These are phyloP conservation scores for Myoxocephalus aenaeus DNA, from an alignment of 2,797 vertebrate species.

Conservation along the genomic window DNA sequence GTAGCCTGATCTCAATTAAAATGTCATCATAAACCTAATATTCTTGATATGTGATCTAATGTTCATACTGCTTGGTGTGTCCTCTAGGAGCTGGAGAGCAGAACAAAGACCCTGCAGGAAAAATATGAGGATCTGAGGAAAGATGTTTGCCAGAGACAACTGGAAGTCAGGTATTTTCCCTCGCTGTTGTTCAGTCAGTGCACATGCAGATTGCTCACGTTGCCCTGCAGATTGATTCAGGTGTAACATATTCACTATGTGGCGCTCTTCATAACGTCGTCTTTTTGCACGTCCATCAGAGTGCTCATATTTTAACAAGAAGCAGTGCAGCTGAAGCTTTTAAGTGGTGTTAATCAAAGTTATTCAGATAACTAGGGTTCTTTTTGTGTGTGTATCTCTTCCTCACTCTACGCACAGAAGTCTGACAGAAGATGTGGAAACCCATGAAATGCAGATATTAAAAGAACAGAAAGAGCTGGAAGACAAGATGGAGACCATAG, in stretches of 20 bases:
- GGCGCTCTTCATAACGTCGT: not conserved
- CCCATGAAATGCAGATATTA: constrained; percentile 79
- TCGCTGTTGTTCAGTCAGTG: not conserved
- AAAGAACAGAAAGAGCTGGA: constrained; percentile 85
- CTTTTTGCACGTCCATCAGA: not conserved
- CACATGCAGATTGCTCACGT: not conserved
- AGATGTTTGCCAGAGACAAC: constrained; percentile 86
- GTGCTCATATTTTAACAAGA: constrained; percentile 7
- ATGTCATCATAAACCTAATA: constrained; percentile 5
- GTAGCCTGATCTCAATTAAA: constrained; percentile 7
- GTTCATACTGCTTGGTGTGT: constrained; percentile 17
- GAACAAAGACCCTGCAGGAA: constrained; percentile 83
- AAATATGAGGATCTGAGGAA: constrained; percentile 87
- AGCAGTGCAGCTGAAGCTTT: constrained; percentile 15
- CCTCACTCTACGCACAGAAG: constrained; percentile 54
- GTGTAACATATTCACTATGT: not conserved
- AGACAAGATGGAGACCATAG: constrained; percentile 80
- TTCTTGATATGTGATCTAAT: constrained; percentile 28
- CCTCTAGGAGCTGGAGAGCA: constrained; percentile 85
- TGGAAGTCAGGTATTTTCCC: constrained; percentile 84
- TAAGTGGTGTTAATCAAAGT: constrained; percentile 21
- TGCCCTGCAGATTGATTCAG: not conserved
- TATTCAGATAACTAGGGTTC: not conserved
- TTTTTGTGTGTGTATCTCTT: constrained; percentile 11
- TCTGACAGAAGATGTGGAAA: constrained; percentile 85